These are phyloP conservation scores for Perdita meconis DNA, from an alignment of 2,888 invertebrate genomes.

Conservation along the genomic window DNA sequence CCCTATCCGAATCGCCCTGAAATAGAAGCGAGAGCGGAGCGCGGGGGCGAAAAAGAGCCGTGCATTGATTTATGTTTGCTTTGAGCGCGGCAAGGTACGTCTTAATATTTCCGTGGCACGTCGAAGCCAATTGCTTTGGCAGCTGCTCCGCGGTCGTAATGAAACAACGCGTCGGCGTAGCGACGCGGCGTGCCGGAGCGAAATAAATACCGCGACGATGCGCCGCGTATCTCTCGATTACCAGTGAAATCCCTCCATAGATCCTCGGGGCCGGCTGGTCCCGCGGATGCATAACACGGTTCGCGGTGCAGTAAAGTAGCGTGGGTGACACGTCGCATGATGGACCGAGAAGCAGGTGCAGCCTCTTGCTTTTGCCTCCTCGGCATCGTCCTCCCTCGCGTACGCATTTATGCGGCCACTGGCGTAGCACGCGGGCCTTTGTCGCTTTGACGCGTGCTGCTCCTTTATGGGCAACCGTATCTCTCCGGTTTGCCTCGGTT, in stretches of 20 bases:
- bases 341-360: constrained; percentile 83
- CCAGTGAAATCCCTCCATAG: constrained; percentile 80
- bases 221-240: constrained; percentile 79
- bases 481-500: constrained; percentile 27
- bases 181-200: constrained; percentile 45
- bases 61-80: constrained; percentile 60
- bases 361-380: constrained; percentile 72
- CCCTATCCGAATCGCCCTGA: neutral
- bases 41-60: constrained; percentile 48
- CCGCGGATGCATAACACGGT: constrained; percentile 82
- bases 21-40: neutral
- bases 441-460: constrained; percentile 50
- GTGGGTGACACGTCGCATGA: constrained; percentile 83
- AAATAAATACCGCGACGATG: constrained; percentile 74
- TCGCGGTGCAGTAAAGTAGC: constrained; percentile 83
- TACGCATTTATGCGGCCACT: constrained; percentile 73
- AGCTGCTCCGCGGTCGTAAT: constrained; percentile 64
- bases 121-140: constrained; percentile 71
- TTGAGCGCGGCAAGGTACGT: constrained; percentile 46
- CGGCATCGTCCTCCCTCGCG: constrained; percentile 61
- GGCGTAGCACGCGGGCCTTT: constrained; percentile 62
- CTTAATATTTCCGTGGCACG: constrained; percentile 67
- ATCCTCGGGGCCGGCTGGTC: constrained; percentile 78
- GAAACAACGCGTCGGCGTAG: constrained; percentile 62
- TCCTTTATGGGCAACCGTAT: constrained; percentile 51